Evolutionary conservation across 2,797 vertebrate species (phyloP).

Genomic region (Discoglossus pictus): DNA sequence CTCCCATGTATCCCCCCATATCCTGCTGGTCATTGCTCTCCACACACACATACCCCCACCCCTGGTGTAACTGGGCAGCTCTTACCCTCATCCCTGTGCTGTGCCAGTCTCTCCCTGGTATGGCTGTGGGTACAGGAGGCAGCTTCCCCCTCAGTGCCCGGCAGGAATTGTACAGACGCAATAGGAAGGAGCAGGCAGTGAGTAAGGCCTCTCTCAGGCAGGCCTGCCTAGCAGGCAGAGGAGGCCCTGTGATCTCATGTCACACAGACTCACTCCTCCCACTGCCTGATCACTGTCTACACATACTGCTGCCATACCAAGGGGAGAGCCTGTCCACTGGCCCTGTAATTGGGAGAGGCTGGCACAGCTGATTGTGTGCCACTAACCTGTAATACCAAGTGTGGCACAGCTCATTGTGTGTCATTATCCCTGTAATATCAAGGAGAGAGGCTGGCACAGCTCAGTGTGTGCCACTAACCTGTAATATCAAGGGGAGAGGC

Average conservation of each 20-base stretch:
- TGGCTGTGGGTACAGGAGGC: not conserved
- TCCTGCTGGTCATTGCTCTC: too few species aligned
- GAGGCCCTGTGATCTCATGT: conserved; percentile 24
- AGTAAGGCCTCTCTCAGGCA: conserved; percentile 7
- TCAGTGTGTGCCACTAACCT: too few species aligned
- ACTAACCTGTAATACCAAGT: too few species aligned
- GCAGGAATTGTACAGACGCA: conserved; percentile 19
- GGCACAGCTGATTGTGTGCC: too few species aligned
- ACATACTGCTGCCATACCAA: conserved; percentile 14
- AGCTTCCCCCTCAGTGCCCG: not conserved
- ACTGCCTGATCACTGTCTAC: not conserved
- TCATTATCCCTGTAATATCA: too few species aligned
- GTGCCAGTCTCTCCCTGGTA: too few species aligned
- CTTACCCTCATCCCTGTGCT: conserved; percentile 23
- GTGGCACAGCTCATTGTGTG: too few species aligned
- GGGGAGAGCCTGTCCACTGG: conserved; percentile 1
- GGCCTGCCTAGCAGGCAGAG: conserved; percentile 31
- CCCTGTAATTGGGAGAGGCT: conserved; percentile 4
- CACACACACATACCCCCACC: too few species aligned
- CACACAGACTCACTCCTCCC: conserved; percentile 6
- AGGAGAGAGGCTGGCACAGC: too few species aligned
- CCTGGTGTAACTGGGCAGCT: too few species aligned
- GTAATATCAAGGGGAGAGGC: too few species aligned
- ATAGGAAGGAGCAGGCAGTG: conserved; percentile 11
- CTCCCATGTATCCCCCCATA: too few species aligned